These are phyloP conservation scores for Protophormia terraenovae DNA, from an alignment of 2,888 invertebrate genomes.

Conservation along the genomic window DNA sequence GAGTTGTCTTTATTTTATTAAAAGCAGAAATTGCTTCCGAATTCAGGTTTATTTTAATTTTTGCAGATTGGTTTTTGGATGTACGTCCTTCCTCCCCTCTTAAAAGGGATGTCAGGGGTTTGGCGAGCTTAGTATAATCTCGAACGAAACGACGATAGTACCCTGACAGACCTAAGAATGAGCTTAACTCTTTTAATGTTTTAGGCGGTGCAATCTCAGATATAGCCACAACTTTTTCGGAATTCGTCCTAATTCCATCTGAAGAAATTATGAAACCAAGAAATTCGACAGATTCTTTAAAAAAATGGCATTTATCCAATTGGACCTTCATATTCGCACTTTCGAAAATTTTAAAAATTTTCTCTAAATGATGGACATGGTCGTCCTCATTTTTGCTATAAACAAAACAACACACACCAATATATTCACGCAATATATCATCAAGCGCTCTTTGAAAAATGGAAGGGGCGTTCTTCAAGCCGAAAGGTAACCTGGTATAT, in stretches of 20 bases:
- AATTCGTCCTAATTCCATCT: not conserved
- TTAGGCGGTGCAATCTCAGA: not conserved
- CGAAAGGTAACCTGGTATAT: slow-evolving; percentile 19
- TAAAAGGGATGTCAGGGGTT: too few species aligned
- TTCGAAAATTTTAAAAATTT: not conserved
- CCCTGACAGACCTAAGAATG: not conserved
- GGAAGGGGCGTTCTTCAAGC: slow-evolving; percentile 1
- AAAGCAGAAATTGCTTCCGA: not conserved
- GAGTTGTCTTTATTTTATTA: not conserved
- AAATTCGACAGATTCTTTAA: slow-evolving; percentile 2
- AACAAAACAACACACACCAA: not conserved
- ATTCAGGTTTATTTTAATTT: not conserved
- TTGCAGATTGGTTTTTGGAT: not conserved
- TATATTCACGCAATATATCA: not conserved
- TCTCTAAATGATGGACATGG: not conserved
- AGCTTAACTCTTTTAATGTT: not conserved
- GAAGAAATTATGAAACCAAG: not conserved
- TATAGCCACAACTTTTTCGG: not conserved
- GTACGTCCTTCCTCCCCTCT: not conserved
- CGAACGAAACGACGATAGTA: not conserved
- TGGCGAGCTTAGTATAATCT: not conserved
- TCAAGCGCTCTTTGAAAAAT: too few species aligned
- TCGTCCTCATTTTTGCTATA: not conserved
- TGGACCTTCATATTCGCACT: not conserved
- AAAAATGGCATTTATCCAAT: slow-evolving; percentile 9